Conservation (phyloP, 1,140 invertebrate species). For the Sarcophaga bullata region DNA sequence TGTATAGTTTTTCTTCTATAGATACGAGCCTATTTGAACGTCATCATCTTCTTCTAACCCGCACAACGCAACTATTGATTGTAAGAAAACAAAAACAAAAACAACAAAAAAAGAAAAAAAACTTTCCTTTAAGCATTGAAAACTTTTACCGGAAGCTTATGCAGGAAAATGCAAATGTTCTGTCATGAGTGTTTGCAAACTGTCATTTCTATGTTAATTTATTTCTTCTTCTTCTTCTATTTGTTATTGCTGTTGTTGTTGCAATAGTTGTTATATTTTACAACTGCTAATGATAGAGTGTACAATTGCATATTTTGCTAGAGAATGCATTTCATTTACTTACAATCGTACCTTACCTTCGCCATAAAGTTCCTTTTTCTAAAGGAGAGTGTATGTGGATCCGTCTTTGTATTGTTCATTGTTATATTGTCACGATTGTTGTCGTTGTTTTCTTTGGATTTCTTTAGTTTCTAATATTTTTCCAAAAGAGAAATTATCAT, state of each 20-base stretch:
- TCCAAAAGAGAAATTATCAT: slow-evolving; percentile 26
- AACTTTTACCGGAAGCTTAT: slow-evolving; percentile 21
- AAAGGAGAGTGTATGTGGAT: too few species aligned
- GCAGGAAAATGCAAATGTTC: slow-evolving; percentile 26
- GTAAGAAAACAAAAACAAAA: neutral
- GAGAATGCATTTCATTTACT: too few species aligned
- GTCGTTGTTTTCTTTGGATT: neutral
- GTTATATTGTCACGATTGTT: slow-evolving; percentile 7
- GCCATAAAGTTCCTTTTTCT: too few species aligned
- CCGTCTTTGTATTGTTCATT: neutral
- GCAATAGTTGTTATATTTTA: neutral
- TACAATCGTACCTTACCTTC: too few species aligned
- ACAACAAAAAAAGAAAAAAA: neutral
- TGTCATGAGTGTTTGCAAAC: slow-evolving; percentile 20
- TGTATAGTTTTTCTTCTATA: too few species aligned
- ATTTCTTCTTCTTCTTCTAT: too few species aligned
- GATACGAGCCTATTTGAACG: too few species aligned
- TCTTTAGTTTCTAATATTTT: neutral
- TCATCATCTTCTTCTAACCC: too few species aligned
- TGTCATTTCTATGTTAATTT: slow-evolving; percentile 38
- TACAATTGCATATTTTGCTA: neutral
- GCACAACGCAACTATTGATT: too few species aligned
- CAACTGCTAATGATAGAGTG: neutral
- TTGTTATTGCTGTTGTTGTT: slow-evolving; percentile 15
- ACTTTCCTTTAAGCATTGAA: slow-evolving; percentile 7